phyloP scores from a whole-genome alignment of 2,797 vertebrate genomes.

The Telmatherina bonti region DNA sequence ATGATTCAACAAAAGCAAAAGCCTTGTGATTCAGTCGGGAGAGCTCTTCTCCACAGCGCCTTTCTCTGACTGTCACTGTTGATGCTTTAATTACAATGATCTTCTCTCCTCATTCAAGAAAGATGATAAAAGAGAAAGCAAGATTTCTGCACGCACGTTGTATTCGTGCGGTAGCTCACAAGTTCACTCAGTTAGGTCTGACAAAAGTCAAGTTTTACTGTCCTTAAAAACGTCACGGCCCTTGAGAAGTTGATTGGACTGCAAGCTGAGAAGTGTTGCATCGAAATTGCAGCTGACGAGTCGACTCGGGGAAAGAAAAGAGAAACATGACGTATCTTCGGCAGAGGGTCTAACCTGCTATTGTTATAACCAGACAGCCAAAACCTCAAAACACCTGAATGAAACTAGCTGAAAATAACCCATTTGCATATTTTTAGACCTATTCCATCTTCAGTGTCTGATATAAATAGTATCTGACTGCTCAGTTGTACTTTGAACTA shows the following conservation, averaged over 20 bases:
- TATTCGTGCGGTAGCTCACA: conserved; percentile 28
- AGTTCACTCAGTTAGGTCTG: conserved; percentile 29
- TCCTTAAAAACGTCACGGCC: conserved; percentile 27
- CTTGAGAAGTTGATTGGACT: conserved; percentile 51
- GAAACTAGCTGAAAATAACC: conserved; percentile 71
- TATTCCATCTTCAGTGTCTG: conserved; percentile 42
- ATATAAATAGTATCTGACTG: conserved; percentile 73
- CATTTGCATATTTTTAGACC: conserved; percentile 75
- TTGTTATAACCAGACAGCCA: conserved; percentile 49
- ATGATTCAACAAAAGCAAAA: conserved; percentile 40
- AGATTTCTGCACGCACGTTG: conserved; percentile 18
- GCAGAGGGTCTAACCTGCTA: conserved; percentile 50
- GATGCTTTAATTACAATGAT: conserved; percentile 66
- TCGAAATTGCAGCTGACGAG: conserved; percentile 55
- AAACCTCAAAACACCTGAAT: conserved; percentile 63
- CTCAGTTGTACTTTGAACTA: conserved; percentile 59
- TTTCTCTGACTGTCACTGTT: conserved; percentile 51
- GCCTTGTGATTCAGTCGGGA: conserved; percentile 24
- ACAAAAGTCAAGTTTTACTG: conserved; percentile 28
- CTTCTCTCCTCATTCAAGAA: conserved; percentile 45
- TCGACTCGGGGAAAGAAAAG: conserved; percentile 38
- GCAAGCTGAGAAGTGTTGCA: conserved; percentile 20
- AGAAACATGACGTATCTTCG: conserved; percentile 31
- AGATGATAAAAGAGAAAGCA: conserved; percentile 40
- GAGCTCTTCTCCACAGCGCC: conserved; percentile 37